Base-by-base conservation (phyloP, 2,888 invertebrate genomes). In the Steinernema carpocapsae region DNA sequence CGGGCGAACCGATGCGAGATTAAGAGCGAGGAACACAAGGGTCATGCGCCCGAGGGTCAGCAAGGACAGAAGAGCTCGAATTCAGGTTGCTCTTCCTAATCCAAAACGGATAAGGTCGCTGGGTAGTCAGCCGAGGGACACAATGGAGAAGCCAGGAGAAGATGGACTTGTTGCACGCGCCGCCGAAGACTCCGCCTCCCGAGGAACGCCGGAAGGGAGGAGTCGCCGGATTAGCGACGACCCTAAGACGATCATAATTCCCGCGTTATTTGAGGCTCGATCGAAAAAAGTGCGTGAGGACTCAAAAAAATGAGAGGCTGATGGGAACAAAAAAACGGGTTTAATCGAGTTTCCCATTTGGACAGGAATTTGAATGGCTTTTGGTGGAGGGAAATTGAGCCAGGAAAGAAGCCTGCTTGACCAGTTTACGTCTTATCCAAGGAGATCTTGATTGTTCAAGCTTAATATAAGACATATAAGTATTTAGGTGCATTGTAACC, bases 191-290 rank as follows among this genome's bases (percentile, higher is more conserved):
- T 48, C 64, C 64, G 64, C 64, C 64, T 22, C 32, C 17, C 12
- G 19, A 64, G 29, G 64, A 64, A 64, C 32, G 64, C 64, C 64
- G 64, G 64, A 64, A 64, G 64, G 64, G 64, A 64, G 64, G 64
- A 64, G 64, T 64, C 64, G 64, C 32, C 37, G 64, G 64, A 64
- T 64, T 64, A 64, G 32, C 64, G 64, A 64, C 64, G 1, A 48
- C 17, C 64, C 52, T 52, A 52, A 52, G 52, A 52, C 52, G 22
- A 24, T 52, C 52, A n/a, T 52, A 52, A 52, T 24, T 19, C 24
- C 24, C 52, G 52, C 52, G 37, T 37, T 10, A 37, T 37, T 37
- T 37, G 37, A 37, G 37, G 37, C 37, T 37, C 37, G 37, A 37
- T 37, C 37, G 37, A 37, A 10, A 37, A 37, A 10, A 37, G 10